Percentiles rank a stretch among this genome's conserved stretches.
Evolutionary conservation across 1,140 invertebrate genomes (phyloP).

Genomic region (Dolichoris vasculosae): DNA sequence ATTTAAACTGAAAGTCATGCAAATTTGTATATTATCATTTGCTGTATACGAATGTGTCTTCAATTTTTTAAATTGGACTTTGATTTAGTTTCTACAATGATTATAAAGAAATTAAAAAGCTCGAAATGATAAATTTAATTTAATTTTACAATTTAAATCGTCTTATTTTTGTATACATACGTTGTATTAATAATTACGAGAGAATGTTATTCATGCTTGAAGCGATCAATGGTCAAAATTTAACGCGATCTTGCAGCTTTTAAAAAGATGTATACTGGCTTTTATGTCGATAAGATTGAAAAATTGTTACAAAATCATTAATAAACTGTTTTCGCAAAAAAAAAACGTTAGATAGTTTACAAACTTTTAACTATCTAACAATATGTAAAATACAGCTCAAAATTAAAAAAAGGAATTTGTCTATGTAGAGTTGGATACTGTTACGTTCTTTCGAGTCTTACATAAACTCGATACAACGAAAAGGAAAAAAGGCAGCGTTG

Average conservation of each 20-base stretch:
- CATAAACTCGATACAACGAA: constrained; percentile 39
- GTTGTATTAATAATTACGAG: not conserved
- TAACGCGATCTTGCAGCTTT: not conserved
- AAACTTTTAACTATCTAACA: not conserved
- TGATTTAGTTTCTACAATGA: not conserved
- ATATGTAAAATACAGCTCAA: constrained; percentile 16
- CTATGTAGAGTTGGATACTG: not conserved
- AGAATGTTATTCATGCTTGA: not conserved
- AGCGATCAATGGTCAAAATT: not conserved
- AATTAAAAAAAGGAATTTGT: not conserved
- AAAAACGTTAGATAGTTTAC: not conserved
- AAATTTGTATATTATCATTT: not conserved
- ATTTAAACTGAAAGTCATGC: constrained; percentile 48
- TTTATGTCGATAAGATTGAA: not conserved
- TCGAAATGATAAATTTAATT: too few relatives aligned
- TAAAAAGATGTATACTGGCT: not conserved
- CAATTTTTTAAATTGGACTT: too few relatives aligned
- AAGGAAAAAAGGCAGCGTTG: constrained; percentile 2
- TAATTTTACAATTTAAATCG: not conserved
- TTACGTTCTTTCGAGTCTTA: constrained; percentile 16
- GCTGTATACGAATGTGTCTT: too few relatives aligned
- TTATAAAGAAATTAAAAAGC: not conserved
- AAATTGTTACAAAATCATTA: constrained; percentile 5
- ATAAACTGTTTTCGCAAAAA: constrained; percentile 8
- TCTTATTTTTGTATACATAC: not conserved